Evolutionary conservation across 2,113 vertebrate species (phyloP).

Genomic region (Terrapene triunguis): DNA sequence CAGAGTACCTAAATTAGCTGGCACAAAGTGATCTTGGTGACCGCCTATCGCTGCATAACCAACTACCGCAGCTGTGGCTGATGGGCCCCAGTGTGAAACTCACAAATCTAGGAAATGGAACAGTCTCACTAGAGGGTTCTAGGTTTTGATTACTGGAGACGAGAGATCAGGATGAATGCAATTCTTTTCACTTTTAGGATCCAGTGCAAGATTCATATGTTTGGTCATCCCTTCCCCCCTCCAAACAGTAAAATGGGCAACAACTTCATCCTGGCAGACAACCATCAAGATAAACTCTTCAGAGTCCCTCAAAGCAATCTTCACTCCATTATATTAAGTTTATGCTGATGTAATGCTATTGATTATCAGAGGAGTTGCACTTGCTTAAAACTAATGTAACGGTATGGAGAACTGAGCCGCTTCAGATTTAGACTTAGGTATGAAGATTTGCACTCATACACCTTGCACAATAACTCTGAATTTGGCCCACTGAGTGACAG

Average conservation of each 20-base stretch:
- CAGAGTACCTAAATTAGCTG: background rate
- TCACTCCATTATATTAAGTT: background rate
- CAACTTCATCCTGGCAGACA: background rate
- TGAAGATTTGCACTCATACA: background rate
- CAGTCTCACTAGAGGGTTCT: background rate
- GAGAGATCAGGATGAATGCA: background rate
- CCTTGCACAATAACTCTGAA: background rate
- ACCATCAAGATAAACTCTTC: background rate
- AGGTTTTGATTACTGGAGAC: background rate
- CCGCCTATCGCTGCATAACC: background rate
- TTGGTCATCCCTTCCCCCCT: background rate
- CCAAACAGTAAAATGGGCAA: background rate
- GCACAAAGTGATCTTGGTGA: background rate
- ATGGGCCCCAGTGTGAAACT: background rate
- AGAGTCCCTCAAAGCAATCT: background rate
- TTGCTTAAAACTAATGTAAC: accelerated
- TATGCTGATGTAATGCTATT: background rate
- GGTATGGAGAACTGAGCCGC: background rate
- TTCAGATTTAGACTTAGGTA: background rate
- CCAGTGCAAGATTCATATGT: background rate
- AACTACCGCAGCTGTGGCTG: background rate
- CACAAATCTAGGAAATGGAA: background rate
- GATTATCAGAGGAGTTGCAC: background rate
- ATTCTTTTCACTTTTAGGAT: background rate
- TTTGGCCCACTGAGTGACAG: background rate